A percentile compares a stretch with the other conserved stretches of the same genome.
phyloP scores from a whole-genome alignment of 2,113 vertebrate species.

The Rhinopomastus cyanomelas region DNA sequence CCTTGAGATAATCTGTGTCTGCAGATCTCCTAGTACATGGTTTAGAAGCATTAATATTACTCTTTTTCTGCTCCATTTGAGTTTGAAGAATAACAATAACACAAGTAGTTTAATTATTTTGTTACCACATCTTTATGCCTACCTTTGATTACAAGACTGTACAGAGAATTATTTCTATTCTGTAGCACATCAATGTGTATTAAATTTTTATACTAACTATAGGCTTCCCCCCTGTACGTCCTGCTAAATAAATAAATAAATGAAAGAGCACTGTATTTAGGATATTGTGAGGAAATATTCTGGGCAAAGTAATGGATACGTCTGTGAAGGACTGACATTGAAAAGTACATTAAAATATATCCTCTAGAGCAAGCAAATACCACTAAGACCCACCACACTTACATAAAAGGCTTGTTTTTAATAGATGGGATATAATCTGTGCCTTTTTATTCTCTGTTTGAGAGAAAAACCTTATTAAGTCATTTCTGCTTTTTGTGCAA shows the following conservation, averaged over 20 bases:
- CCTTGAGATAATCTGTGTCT: background rate
- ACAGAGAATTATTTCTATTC: conserved; percentile 2
- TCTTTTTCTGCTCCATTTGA: background rate
- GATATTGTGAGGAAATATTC: background rate
- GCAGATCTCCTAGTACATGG: background rate
- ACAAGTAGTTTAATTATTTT: background rate
- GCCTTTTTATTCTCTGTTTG: background rate
- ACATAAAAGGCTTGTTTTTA: background rate
- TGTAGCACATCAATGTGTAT: background rate
- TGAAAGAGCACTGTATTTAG: background rate
- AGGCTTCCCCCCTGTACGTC: background rate
- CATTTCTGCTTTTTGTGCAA: background rate
- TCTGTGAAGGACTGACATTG: background rate
- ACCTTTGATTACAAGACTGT: background rate
- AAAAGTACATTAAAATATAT: background rate
- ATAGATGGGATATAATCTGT: background rate
- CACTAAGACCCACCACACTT: background rate
- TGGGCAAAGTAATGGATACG: background rate
- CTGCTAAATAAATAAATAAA: background rate
- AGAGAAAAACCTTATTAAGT: background rate
- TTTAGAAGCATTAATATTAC: background rate
- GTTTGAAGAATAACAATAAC: background rate
- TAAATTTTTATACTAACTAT: background rate
- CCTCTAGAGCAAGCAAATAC: background rate
- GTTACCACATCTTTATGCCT: background rate